Evolutionary conservation across 2,797 vertebrate genomes (phyloP).

Genomic region (Chromis chromis): DNA sequence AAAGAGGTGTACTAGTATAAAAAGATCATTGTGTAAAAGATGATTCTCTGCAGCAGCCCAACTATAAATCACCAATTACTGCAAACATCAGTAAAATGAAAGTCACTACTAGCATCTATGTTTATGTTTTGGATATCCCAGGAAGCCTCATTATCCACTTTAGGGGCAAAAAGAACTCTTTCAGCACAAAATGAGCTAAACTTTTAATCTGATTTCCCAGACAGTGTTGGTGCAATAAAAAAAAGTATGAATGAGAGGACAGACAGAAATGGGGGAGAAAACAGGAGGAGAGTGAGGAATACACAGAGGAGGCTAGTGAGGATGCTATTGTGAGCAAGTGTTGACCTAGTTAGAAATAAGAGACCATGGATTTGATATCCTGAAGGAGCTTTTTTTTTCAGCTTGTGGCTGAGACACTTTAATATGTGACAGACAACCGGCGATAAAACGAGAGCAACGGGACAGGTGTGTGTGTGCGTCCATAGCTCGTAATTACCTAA

Average conservation of each 20-base stretch:
- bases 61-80: not conserved
- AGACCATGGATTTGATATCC: slow-evolving; percentile 75
- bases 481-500: slow-evolving; percentile 13
- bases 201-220: not conserved
- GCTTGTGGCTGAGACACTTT: slow-evolving; percentile 66
- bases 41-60: not conserved
- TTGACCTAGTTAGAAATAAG: slow-evolving; percentile 83
- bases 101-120: not conserved
- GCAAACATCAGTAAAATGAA: not conserved
- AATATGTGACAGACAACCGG: slow-evolving; percentile 56
- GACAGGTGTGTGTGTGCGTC: not conserved
- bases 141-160: not conserved
- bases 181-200: not conserved
- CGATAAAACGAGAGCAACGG: slow-evolving; percentile 25
- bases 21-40: not conserved
- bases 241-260: slow-evolving; percentile 37
- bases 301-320: slow-evolving; percentile 57
- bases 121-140: not conserved
- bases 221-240: slow-evolving; percentile 5
- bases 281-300: slow-evolving; percentile 54
- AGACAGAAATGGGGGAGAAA: slow-evolving; percentile 39
- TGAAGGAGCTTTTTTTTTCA: slow-evolving; percentile 63
- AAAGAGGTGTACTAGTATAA: not conserved
- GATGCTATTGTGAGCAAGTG: slow-evolving; percentile 67
- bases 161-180: not conserved